phyloP scores from a whole-genome alignment of 1,140 invertebrate species.

The Drosophila equinoxialis region DNA sequence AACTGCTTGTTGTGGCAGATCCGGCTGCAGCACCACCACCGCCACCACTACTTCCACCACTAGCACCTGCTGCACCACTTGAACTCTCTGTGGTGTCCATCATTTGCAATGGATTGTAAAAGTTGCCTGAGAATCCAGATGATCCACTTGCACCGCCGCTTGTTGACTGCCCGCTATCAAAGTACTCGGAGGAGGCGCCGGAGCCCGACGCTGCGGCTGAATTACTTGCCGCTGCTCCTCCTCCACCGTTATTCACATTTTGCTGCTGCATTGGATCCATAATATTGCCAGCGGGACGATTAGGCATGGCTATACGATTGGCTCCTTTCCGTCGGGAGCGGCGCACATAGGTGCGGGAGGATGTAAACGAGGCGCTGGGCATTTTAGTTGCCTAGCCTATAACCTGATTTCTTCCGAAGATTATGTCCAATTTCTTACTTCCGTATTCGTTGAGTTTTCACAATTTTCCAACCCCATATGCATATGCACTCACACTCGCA shows the following conservation, averaged over 20 bases:
- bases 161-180: slow-evolving; percentile 63
- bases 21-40: slow-evolving; percentile 18
- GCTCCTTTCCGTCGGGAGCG: slow-evolving; percentile 91
- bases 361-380: slow-evolving; percentile 95
- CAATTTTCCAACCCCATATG: slow-evolving; percentile 75
- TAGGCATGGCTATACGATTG: slow-evolving; percentile 91
- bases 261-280: slow-evolving; percentile 85
- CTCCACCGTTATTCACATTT: slow-evolving; percentile 86
- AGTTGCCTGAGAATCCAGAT: slow-evolving; percentile 45
- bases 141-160: slow-evolving; percentile 37
- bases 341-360: slow-evolving; percentile 92
- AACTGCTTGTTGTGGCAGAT: slow-evolving; percentile 20
- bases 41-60: slow-evolving; percentile 10
- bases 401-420: slow-evolving; percentile 13
- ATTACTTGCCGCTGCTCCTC: slow-evolving; percentile 9
- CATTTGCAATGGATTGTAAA: slow-evolving; percentile 60
- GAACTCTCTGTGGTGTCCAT: slow-evolving; percentile 69
- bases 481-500: slow-evolving; percentile 63
- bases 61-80: slow-evolving; percentile 12
- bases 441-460: slow-evolving; percentile 57
- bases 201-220: slow-evolving; percentile 26
- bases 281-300: slow-evolving; percentile 86
- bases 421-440: slow-evolving; percentile 47
- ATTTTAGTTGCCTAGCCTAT: slow-evolving; percentile 85
- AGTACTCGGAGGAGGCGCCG: slow-evolving; percentile 54